Conservation (phyloP, 2,113 vertebrate genomes). For the Takifugu flavidus region DNA sequence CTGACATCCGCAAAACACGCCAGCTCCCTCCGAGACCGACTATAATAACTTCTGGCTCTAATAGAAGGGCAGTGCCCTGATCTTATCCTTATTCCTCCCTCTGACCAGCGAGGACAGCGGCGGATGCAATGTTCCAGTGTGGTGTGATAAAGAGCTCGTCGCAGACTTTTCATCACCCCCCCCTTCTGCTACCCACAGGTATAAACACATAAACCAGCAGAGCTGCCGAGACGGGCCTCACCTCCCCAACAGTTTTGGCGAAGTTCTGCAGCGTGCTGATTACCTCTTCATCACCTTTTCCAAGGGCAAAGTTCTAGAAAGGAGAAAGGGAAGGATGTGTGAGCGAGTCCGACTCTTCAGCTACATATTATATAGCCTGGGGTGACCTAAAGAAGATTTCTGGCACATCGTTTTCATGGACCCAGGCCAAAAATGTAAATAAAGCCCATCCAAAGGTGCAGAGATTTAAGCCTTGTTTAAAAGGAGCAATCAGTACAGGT, state of each 20-base stretch:
- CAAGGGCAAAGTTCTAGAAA: constrained; percentile 92
- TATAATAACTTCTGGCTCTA: too few relatives aligned
- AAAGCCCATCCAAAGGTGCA: constrained; percentile 2
- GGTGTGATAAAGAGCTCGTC: constrained; percentile 14
- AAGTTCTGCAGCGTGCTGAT: constrained; percentile 90
- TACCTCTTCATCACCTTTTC: constrained; percentile 97
- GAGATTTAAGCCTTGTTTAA: constrained; percentile 15
- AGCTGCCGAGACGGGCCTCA: constrained; percentile 61
- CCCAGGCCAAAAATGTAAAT: constrained; percentile 23
- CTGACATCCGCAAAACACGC: too few relatives aligned
- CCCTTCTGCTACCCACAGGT: not conserved
- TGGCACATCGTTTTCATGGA: constrained; percentile 18
- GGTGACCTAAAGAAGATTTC: constrained; percentile 2
- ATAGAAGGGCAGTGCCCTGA: too few relatives aligned
- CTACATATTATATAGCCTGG: constrained; percentile 7
- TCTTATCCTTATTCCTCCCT: not conserved
- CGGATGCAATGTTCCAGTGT: not conserved
- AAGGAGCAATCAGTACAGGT: not conserved
- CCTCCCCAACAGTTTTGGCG: constrained; percentile 91
- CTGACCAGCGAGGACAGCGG: not conserved
- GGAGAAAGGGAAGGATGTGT: constrained; percentile 10
- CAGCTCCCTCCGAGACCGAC: too few relatives aligned
- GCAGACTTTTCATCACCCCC: constrained; percentile 11
- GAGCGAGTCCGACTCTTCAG: not conserved
- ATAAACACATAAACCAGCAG: constrained; percentile 4